Percentiles rank a stretch among this genome's conserved stretches.
Evolutionary conservation across 2,888 invertebrate genomes (phyloP).

Genomic region (Odontothrips loti): DNA sequence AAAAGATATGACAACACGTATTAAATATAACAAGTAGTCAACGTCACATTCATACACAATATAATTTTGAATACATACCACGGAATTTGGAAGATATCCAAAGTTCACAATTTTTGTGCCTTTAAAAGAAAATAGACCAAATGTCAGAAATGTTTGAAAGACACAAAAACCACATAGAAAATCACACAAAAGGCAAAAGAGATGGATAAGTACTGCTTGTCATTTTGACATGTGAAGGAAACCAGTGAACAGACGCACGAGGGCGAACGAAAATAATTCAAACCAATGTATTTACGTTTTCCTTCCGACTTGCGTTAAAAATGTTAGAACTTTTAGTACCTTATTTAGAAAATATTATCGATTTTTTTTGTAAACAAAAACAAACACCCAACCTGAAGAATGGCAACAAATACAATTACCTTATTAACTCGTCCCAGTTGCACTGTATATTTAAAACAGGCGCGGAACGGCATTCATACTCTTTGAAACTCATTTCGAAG

Average conservation of each 20-base stretch:
- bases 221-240: background rate
- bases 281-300: no score
- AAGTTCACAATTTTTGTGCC: constrained; percentile 49
- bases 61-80: constrained; percentile 37
- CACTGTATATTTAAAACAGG: constrained; percentile 34
- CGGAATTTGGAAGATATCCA: constrained; percentile 53
- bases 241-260: background rate
- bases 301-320: no score
- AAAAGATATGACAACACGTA: background rate
- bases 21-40: background rate
- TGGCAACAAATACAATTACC: constrained; percentile 28
- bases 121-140: constrained; percentile 38
- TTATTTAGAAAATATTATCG: background rate
- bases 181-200: background rate
- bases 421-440: constrained; percentile 36
- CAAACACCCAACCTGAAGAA: background rate
- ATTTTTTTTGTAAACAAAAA: constrained; percentile 6
- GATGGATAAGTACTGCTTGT: background rate
- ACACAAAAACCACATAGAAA: background rate
- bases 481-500: constrained; percentile 1
- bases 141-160: background rate
- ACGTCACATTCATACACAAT: background rate
- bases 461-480: constrained; percentile 42
- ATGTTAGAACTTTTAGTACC: no score
- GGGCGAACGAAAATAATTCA: no score